Evolutionary conservation across 37 sponge, comb jelly and placozoan species (phyloP), one percentile per base, ranked within the genome.

Genomic region (Bolinopsis microptera): DNA sequence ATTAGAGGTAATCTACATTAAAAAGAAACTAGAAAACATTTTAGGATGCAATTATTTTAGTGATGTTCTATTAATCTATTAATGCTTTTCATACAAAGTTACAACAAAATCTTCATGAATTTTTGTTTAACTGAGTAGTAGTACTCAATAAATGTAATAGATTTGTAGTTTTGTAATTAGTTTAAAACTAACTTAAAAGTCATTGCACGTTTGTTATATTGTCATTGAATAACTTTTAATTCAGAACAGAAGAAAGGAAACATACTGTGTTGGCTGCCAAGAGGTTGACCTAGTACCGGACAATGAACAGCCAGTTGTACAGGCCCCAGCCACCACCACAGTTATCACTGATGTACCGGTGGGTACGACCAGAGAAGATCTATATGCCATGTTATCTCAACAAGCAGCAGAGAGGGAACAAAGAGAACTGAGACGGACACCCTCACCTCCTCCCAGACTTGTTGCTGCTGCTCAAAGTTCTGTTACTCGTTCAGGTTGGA

Each of bases 381-480:
- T 77, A 0, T 77, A 77, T 35, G 80, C 80, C 13, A 33, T 32
- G 21, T 32, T 77, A 16, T 77, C 80, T 16, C 36, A 77, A 77
- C 80, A 77, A 32, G 21, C 80, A 1, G 5, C 34, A 34, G 21
- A 34, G 5, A 31, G 80, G 36, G 21, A 28, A 0, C 3, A 28
- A 0, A 5, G 35, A 34, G 80, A 77, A 2, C 35, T 77, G 21
- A 77, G 80, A 77, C 2, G 80, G 27, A 77, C 80, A 13, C 80
- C 80, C 33, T 77, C 80, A 32, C 80, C 80, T 35, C 80, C 80
- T 9, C 80, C 80, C 16, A 27, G 80, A 34, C 80, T 77, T 77
- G 37, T 77, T 3, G 33, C 28, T 34, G 80, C 80, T 77, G 80
- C 80, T 5, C 0, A 0, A 32, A 16, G 8, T 35, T 27, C 80